phyloP scores from a whole-genome alignment of 2,797 vertebrate species.

The Tauraco hartlaubi region DNA sequence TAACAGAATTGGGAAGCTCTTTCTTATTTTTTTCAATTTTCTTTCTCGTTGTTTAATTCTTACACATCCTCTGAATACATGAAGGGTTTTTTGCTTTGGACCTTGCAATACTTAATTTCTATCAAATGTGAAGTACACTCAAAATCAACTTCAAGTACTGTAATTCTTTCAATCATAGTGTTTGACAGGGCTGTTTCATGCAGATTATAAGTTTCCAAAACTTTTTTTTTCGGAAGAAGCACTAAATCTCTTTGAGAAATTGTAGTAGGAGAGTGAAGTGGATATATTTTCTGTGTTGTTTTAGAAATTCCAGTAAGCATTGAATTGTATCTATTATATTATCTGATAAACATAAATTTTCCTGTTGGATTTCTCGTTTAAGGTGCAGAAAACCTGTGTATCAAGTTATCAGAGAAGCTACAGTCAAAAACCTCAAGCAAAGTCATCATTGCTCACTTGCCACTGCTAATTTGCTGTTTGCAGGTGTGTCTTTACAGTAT shows the following conservation, averaged over 20 bases:
- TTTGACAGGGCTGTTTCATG: not conserved
- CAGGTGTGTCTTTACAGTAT: conserved; percentile 83
- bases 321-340: not conserved
- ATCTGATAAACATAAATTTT: too few relatives aligned
- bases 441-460: conserved; percentile 97
- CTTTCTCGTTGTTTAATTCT: not conserved
- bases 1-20: not conserved
- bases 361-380: not conserved
- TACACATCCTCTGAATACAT: not conserved
- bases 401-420: conserved; percentile 95
- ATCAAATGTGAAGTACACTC: not conserved
- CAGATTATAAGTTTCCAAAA: not conserved
- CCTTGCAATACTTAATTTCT: not conserved
- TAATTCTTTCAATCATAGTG: not conserved
- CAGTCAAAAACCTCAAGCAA: conserved; percentile 99
- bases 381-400: conserved; percentile 98
- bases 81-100: not conserved
- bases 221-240: not conserved
- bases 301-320: not conserved
- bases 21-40: not conserved
- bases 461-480: conserved; percentile 95
- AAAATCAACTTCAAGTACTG: not conserved
- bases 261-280: not conserved
- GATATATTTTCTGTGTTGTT: not conserved
- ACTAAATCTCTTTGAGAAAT: not conserved